Base-by-base conservation (phyloP, 2,113 vertebrate genomes). In the Pleuronectes platessa region DNA sequence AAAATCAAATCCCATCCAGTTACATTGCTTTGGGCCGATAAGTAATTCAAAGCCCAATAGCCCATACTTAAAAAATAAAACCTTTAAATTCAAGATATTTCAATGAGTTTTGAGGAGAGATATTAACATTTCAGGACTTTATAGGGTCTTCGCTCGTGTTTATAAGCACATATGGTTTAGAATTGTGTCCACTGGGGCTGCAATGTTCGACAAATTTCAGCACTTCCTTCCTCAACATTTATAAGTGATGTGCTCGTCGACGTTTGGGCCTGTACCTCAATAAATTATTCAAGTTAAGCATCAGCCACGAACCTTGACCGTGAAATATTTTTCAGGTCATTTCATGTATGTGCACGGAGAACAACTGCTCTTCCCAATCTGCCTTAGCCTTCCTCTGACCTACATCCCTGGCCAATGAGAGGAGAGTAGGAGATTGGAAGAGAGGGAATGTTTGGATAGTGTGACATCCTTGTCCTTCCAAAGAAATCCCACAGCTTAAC, bases 371-470 rank as follows among this genome's bases (percentile, higher is more conserved):
- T 58, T 59, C 60, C 68, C 56, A 76, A 82, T 84, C 75, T 74
- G 68, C 66, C 68, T 82, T 70, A 82, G 68, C 76, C 61, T 82
- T 78, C 69, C 76, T 74, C 51, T 89, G 92, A 92, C 89, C 87
- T 88, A 90, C 61, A 89, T 91, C 67, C 74, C 20, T 21, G 74
- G 51, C 80, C 80, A 87, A 87, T 87, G 78, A 84, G 56, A 42
- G 31, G 1, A 31, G 31, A 31, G 31, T 31, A 31, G 12, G 10
- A 74, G 73, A 58, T 4, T 10, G 45, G 26, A 67, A 53, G 23
- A 61, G 75, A 67, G 60, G 40, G 68, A 74, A 67, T 51, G 83
- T 83, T 86, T 76, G 61, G 61, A 81, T 49, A 77, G 70, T 68
- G 62, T 4, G 31, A 79, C 73, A 82, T 59, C 59, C 54, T n/a